Evolutionary conservation across 2,888 invertebrate species (phyloP).

Genomic region (Lasioglossum lativentre): DNA sequence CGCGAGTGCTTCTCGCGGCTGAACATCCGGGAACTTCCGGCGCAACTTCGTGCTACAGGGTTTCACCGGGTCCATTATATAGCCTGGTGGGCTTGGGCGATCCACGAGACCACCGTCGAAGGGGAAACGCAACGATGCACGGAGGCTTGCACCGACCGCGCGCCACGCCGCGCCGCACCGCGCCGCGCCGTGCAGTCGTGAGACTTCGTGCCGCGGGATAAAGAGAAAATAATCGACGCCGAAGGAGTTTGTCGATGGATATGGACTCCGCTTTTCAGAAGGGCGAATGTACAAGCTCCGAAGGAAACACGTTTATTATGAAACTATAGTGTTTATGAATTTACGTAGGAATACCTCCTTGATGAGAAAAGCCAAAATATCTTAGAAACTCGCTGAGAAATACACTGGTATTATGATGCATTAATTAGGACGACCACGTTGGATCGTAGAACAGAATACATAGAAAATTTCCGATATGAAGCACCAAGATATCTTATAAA

Average conservation of each 20-base stretch:
- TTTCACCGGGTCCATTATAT: conserved; percentile 6
- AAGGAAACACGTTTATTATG: not conserved
- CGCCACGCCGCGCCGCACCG: not conserved
- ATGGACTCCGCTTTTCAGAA: not conserved
- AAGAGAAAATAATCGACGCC: conserved; percentile 10
- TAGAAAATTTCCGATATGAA: not conserved
- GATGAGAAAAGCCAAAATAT: too few species aligned
- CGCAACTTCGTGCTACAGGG: conserved; percentile 6
- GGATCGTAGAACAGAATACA: not conserved
- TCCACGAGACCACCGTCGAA: not conserved
- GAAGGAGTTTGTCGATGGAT: not conserved
- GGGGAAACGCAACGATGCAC: not conserved
- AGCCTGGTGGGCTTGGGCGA: not conserved
- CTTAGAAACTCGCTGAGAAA: too few species aligned
- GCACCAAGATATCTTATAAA: not conserved
- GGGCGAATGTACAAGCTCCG: not conserved
- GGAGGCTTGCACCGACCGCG: not conserved
- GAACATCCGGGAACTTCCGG: not conserved
- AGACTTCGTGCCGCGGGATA: not conserved
- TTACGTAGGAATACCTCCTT: not conserved
- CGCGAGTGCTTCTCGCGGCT: conserved; percentile 8
- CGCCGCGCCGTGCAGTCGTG: not conserved
- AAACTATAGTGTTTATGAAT: not conserved
- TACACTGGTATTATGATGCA: too few species aligned
- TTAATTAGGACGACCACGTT: too few species aligned